These are phyloP conservation scores for Acanthurus leucopareius DNA, from an alignment of 2,797 vertebrate species.

Conservation along the genomic window DNA sequence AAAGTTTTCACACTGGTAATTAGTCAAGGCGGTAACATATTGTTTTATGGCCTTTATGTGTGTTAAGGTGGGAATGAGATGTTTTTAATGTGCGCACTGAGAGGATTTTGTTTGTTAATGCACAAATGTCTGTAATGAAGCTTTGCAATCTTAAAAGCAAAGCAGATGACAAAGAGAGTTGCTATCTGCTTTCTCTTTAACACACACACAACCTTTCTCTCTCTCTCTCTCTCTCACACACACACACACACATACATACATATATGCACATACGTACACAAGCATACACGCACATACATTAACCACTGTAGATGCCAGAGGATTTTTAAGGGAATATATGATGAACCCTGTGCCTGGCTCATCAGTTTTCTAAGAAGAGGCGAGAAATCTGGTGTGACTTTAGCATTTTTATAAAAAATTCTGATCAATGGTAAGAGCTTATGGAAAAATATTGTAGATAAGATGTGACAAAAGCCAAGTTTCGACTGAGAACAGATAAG, in stretches of 20 bases:
- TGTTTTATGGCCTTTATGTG: conserved; percentile 77
- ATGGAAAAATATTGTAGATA: neutral
- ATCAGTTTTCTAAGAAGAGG: neutral
- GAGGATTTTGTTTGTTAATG: conserved; percentile 78
- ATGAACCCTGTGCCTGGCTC: neutral
- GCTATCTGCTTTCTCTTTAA: too few relatives aligned
- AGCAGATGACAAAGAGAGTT: conserved; percentile 56
- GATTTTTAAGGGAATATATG: conserved; percentile 4
- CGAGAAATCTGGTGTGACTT: neutral
- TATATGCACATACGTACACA: too few relatives aligned
- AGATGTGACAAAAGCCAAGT: neutral
- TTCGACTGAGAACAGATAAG: neutral
- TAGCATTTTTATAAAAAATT: neutral
- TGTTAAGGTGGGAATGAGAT: conserved; percentile 71
- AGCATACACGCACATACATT: neutral
- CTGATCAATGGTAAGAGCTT: neutral
- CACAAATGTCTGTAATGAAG: conserved; percentile 78
- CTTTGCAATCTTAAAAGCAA: conserved; percentile 65
- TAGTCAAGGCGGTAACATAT: conserved; percentile 78
- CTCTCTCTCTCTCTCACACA: neutral
- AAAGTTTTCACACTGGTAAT: conserved; percentile 81
- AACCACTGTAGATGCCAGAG: conserved; percentile 12
- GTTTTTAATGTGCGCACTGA: conserved; percentile 80
- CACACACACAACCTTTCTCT: too few relatives aligned
- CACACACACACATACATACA: neutral